Evolutionary conservation across 2,797 vertebrate species (phyloP).

Genomic region (Austrolebias charrua): DNA sequence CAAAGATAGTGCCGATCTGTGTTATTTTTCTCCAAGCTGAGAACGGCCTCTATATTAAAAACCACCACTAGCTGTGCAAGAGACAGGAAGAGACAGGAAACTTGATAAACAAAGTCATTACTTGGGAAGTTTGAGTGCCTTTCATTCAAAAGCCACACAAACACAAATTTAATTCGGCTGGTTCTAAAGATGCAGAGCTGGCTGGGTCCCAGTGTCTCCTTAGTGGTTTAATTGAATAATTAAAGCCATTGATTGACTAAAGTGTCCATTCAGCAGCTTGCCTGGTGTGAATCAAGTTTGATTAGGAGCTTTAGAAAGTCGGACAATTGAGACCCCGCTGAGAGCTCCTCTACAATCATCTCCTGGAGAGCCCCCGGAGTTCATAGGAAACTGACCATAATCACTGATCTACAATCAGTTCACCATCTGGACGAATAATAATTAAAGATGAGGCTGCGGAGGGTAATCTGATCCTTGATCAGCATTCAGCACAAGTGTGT

Average conservation of each 20-base stretch:
- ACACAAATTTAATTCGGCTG: constrained; percentile 28
- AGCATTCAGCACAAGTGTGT: constrained; percentile 47
- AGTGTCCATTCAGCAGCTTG: constrained; percentile 67
- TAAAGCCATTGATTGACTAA: constrained; percentile 75
- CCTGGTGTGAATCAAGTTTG: constrained; percentile 61
- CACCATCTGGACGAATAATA: constrained; percentile 55
- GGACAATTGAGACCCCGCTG: constrained; percentile 36
- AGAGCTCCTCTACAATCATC: constrained; percentile 46
- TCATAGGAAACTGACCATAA: constrained; percentile 61
- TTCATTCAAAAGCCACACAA: constrained; percentile 21
- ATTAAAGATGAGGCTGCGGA: constrained; percentile 54
- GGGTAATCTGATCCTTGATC: constrained; percentile 61
- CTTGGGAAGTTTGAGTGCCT: constrained; percentile 24
- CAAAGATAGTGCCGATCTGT: constrained; percentile 24
- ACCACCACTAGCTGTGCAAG: not conserved
- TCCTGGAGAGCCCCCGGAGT: constrained; percentile 33
- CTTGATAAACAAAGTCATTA: constrained; percentile 40
- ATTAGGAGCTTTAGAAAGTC: constrained; percentile 59
- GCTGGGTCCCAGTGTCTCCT: constrained; percentile 59
- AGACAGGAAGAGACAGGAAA: constrained; percentile 4
- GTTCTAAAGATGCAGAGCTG: constrained; percentile 44
- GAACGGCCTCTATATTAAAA: constrained; percentile 22
- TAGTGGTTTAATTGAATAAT: constrained; percentile 74
- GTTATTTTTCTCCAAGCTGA: constrained; percentile 16
- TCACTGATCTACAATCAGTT: constrained; percentile 64